These are phyloP conservation scores for Ceratina japonica DNA, from an alignment of 1,140 invertebrate species.

Conservation along the genomic window DNA sequence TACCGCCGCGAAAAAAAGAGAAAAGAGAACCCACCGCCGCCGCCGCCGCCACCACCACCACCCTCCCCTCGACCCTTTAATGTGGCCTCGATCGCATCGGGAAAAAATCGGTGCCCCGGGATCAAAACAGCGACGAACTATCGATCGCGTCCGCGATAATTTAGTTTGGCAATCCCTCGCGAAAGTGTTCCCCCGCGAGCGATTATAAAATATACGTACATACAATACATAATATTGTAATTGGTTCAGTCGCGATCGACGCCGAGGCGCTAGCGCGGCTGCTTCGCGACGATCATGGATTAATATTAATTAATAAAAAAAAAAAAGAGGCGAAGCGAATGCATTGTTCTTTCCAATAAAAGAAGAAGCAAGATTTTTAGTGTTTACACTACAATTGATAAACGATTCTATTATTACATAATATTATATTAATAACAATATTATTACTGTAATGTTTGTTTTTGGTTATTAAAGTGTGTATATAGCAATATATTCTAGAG, in stretches of 20 bases:
- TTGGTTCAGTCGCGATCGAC: constrained; percentile 37
- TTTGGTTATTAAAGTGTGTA: constrained; percentile 80
- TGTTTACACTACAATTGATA: constrained; percentile 78
- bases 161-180: constrained; percentile 8
- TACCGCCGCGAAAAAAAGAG: too few relatives aligned
- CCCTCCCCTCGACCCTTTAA: not conserved
- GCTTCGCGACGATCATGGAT: constrained; percentile 69
- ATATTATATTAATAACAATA: constrained; percentile 78
- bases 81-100: constrained; percentile 26
- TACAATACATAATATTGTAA: not conserved
- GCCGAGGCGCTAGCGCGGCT: constrained; percentile 58
- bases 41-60: not conserved
- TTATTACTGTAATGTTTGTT: constrained; percentile 80
- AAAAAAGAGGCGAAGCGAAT: constrained; percentile 45
- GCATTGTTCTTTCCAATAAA: constrained; percentile 73
- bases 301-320: constrained; percentile 70
- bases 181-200: constrained; percentile 2
- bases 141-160: constrained; percentile 24
- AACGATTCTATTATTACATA: constrained; percentile 77
- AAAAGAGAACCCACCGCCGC: too few relatives aligned
- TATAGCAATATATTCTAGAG: constrained; percentile 77
- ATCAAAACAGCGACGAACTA: not conserved
- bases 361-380: constrained; percentile 74
- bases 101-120: constrained; percentile 12
- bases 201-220: not conserved